Conservation (phyloP, 2,888 invertebrate species). For the Ornithoptera alexandrae region DNA sequence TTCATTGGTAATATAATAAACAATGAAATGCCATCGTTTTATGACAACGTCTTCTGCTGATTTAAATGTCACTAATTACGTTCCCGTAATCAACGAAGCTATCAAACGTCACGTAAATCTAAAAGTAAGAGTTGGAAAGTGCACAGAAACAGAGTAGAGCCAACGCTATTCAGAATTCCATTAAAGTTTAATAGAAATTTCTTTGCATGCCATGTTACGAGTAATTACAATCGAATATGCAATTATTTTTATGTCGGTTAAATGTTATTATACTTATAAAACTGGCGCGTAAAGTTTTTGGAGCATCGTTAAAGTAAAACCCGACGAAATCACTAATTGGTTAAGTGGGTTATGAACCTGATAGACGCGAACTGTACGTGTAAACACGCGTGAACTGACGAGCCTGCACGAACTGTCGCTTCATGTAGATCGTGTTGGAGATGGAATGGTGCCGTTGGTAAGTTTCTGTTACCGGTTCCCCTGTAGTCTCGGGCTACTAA, state of each 20-base stretch:
- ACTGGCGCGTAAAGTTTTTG: conserved; percentile 2
- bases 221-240: neutral
- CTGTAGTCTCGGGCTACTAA: too few relatives aligned
- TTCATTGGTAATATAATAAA: too few relatives aligned
- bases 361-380: conserved; percentile 9
- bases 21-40: too few relatives aligned
- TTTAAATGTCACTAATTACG: too few relatives aligned
- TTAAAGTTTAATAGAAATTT: conserved; percentile 1
- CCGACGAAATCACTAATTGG: conserved; percentile 19
- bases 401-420: conserved; percentile 23
- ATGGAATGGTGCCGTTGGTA: neutral
- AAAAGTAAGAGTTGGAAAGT: conserved; percentile 1
- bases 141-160: neutral
- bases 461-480: too few relatives aligned
- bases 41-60: too few relatives aligned
- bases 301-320: conserved; percentile 16
- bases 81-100: neutral
- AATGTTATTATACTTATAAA: neutral
- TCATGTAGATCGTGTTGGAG: conserved; percentile 12
- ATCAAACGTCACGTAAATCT: neutral
- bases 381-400: conserved; percentile 14
- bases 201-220: neutral
- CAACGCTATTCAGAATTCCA: conserved; percentile 3
- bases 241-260: neutral
- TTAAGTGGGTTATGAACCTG: conserved; percentile 18